These are phyloP conservation scores for Athetis lepigone DNA, from an alignment of 2,888 invertebrate species.

Conservation along the genomic window DNA sequence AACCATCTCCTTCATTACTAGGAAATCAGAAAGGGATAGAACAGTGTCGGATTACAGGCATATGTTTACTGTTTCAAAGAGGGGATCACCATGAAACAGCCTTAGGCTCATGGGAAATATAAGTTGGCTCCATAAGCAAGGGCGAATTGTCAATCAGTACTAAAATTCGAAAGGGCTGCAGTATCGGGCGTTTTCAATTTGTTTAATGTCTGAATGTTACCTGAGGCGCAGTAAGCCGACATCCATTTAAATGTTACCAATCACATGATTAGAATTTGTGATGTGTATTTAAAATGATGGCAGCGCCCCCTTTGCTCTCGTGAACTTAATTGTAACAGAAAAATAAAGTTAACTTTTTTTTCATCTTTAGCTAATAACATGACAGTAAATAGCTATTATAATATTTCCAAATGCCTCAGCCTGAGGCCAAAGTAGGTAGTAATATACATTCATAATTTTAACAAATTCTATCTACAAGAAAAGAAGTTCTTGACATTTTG, in stretches of 20 bases:
- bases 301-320: no score
- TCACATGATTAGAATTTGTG: constrained; percentile 51
- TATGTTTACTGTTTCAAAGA: constrained; percentile 77
- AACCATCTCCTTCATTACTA: constrained; percentile 67
- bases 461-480: no score
- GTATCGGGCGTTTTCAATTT: constrained; percentile 80
- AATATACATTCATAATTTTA: no score
- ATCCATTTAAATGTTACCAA: constrained; percentile 38
- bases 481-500: no score
- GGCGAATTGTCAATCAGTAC: constrained; percentile 85
- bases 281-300: constrained; percentile 26
- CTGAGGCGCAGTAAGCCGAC: constrained; percentile 54
- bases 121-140: constrained; percentile 80
- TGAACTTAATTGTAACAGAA: constrained; percentile 3
- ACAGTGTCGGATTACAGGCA: constrained; percentile 67
- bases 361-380: no score
- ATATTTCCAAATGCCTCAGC: no score
- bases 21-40: constrained; percentile 68
- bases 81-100: constrained; percentile 78
- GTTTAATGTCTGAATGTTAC: constrained; percentile 72
- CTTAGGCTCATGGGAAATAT: constrained; percentile 85
- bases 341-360: no score
- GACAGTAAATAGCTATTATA: no score
- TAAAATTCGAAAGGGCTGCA: constrained; percentile 80
- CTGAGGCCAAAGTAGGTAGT: no score